Percentiles rank a stretch among this genome's conserved stretches.
Conservation (phyloP, 2,888 invertebrate species). For the Petrolisthes cinctipes region DNA sequence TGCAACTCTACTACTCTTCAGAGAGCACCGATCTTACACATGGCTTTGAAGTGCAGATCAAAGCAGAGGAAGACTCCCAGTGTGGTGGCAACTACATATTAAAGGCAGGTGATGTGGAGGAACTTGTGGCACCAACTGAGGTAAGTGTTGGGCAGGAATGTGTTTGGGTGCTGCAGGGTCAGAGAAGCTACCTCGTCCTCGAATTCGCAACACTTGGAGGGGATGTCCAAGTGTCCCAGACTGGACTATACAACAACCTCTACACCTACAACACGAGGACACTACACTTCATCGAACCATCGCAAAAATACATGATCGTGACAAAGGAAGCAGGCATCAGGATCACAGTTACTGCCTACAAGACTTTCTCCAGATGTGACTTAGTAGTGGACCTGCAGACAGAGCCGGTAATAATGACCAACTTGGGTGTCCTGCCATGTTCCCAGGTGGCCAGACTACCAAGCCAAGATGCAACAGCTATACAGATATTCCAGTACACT, state of each 20-base stretch:
- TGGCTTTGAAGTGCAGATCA: constrained; percentile 37
- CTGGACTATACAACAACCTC: constrained; percentile 31
- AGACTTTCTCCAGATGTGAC: constrained; percentile 17
- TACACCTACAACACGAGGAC: constrained; percentile 40
- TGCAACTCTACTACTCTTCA: constrained; percentile 18
- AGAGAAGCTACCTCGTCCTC: constrained; percentile 29
- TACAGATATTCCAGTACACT: constrained; percentile 21
- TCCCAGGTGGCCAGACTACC: neutral
- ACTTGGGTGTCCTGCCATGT: constrained; percentile 15
- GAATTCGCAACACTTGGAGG: constrained; percentile 29
- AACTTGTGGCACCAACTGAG: neutral
- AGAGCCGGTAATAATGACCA: constrained; percentile 24
- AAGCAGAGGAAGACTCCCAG: neutral
- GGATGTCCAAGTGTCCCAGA: constrained; percentile 24
- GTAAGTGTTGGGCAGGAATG: neutral
- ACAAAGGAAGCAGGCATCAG: constrained; percentile 22
- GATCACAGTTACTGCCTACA: constrained; percentile 27
- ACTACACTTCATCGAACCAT: constrained; percentile 41
- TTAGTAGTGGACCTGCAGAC: neutral
- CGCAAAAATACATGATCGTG: constrained; percentile 42
- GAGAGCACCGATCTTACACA: neutral
- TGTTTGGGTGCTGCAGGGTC: constrained; percentile 37
- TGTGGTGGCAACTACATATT: constrained; percentile 42
- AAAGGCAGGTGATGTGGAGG: constrained; percentile 18
- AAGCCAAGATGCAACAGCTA: neutral